phyloP scores from a whole-genome alignment of 2,888 invertebrate genomes.

The Leucophenga montana region DNA sequence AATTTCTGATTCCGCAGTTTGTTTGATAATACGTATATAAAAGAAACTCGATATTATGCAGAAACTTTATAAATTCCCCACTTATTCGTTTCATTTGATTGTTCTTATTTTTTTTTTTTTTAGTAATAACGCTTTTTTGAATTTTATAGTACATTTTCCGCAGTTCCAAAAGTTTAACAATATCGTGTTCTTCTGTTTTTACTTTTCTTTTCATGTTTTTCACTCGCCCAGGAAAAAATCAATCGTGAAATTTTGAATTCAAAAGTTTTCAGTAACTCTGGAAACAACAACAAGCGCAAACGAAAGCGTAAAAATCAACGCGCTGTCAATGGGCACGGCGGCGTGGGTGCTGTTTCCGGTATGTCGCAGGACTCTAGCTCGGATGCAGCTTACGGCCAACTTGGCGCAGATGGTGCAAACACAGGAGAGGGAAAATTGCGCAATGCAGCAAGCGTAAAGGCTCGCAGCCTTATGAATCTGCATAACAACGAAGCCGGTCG shows the following conservation, averaged over 20 bases:
- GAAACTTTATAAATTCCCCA: constrained; percentile 2
- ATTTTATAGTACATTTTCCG: constrained; percentile 30
- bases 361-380: too few species aligned
- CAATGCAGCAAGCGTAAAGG: constrained; percentile 72
- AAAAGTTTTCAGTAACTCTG: constrained; percentile 65
- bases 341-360: constrained; percentile 5
- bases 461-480: constrained; percentile 93
- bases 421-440: constrained; percentile 54
- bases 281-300: constrained; percentile 57
- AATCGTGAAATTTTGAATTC: constrained; percentile 73
- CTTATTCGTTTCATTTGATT: neutral
- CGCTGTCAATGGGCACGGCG: constrained; percentile 61
- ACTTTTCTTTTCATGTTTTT: neutral
- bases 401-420: constrained; percentile 10
- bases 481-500: constrained; percentile 99
- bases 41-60: too few species aligned
- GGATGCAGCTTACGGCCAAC: neutral
- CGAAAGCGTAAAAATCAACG: constrained; percentile 70
- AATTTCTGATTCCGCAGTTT: too few species aligned
- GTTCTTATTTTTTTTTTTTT: too few species aligned
- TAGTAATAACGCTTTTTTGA: constrained; percentile 18
- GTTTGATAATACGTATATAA: too few species aligned
- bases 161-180: constrained; percentile 27
- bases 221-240: constrained; percentile 69
- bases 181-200: constrained; percentile 25